These are phyloP conservation scores for Aplocera efformata DNA, from an alignment of 2,888 invertebrate species.

Conservation along the genomic window DNA sequence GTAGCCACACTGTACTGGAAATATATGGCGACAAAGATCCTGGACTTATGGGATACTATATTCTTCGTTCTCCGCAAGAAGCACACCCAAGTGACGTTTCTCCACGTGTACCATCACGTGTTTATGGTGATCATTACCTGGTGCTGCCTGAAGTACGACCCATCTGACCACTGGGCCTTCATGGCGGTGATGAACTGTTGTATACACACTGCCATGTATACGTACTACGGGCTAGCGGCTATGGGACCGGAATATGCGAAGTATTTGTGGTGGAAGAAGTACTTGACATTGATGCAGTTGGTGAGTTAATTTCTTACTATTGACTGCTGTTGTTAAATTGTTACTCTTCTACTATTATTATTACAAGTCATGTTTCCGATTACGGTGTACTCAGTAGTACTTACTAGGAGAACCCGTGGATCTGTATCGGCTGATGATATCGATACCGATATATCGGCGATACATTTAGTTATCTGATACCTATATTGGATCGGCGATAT, in stretches of 20 bases:
- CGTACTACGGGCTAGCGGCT: slow-evolving; percentile 85
- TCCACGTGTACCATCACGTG: slow-evolving; percentile 92
- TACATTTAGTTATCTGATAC: too few relatives aligned
- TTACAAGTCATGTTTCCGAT: too few relatives aligned
- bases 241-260: slow-evolving; percentile 84
- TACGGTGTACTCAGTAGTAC: too few relatives aligned
- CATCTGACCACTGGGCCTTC: slow-evolving; percentile 86
- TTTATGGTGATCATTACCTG: slow-evolving; percentile 85
- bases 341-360: too few relatives aligned
- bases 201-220: slow-evolving; percentile 87
- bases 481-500: too few relatives aligned
- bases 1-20: slow-evolving; percentile 73
- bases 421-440: too few relatives aligned
- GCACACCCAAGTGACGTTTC: slow-evolving; percentile 86
- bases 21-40: slow-evolving; percentile 85
- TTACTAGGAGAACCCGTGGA: too few relatives aligned
- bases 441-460: too few relatives aligned
- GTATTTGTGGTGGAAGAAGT: slow-evolving; percentile 91
- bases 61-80: slow-evolving; percentile 91
- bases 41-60: slow-evolving; percentile 86
- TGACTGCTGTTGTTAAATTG: not conserved
- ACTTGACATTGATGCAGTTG: slow-evolving; percentile 87
- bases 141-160: slow-evolving; percentile 85
- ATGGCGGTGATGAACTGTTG: slow-evolving; percentile 84
- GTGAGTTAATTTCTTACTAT: slow-evolving; percentile 63